Conservation (phyloP, 1,140 invertebrate genomes). For the Cotesia typhae region DNA sequence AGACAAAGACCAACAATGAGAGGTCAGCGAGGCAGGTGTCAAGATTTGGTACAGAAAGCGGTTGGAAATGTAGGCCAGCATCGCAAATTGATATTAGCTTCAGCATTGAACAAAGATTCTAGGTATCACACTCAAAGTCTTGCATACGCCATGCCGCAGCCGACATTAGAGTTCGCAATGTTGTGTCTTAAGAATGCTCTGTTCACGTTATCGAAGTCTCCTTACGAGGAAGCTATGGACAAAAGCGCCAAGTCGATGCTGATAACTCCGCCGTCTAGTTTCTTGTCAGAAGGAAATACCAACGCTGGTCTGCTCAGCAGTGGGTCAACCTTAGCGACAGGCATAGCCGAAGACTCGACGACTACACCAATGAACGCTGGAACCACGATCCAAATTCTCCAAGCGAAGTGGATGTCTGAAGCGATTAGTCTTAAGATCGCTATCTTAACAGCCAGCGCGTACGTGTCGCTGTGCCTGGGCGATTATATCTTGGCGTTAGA, state of each 20-base stretch:
- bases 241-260: slow-evolving; percentile 41
- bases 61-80: slow-evolving; percentile 69
- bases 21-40: slow-evolving; percentile 54
- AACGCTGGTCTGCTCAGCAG: slow-evolving; percentile 22
- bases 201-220: slow-evolving; percentile 65
- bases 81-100: slow-evolving; percentile 73
- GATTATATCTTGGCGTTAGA: slow-evolving; percentile 85
- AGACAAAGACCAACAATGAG: neutral
- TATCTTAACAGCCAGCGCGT: slow-evolving; percentile 81
- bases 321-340: neutral
- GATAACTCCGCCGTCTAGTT: slow-evolving; percentile 31
- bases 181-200: slow-evolving; percentile 88
- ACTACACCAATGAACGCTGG: no score
- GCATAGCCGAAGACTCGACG: no score
- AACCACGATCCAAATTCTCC: slow-evolving; percentile 39
- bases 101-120: slow-evolving; percentile 68
- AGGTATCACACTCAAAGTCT: slow-evolving; percentile 71
- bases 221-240: no score
- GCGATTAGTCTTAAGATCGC: slow-evolving; percentile 70
- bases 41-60: slow-evolving; percentile 72
- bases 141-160: slow-evolving; percentile 82
- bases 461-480: slow-evolving; percentile 84
- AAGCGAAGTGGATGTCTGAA: slow-evolving; percentile 48
- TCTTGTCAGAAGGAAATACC: no score
- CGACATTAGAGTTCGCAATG: slow-evolving; percentile 89